Percentiles rank a stretch among this genome's conserved stretches.
phyloP scores from a whole-genome alignment of 2,888 invertebrate species.

The Aporophyla lueneburgensis region DNA sequence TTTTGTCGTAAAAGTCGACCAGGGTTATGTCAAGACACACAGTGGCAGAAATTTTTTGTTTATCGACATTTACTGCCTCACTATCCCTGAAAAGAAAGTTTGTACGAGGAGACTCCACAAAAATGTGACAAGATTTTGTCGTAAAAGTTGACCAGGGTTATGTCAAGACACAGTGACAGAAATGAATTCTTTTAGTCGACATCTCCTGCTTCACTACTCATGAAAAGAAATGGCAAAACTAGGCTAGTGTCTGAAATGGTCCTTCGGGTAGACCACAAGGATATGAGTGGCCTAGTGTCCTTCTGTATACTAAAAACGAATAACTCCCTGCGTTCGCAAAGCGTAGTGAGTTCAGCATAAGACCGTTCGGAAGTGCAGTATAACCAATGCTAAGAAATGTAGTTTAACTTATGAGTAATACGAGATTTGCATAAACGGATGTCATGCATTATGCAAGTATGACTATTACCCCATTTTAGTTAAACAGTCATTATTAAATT shows the following conservation, averaged over 20 bases:
- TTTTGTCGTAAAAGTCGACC: background rate
- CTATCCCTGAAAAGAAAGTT: too few species aligned
- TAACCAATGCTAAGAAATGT: slow-evolving; percentile 35
- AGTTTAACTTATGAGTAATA: slow-evolving; percentile 47
- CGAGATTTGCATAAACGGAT: slow-evolving; percentile 37
- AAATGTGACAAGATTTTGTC: background rate
- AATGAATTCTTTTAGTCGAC: too few species aligned
- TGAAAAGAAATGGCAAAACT: too few species aligned
- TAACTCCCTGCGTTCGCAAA: background rate
- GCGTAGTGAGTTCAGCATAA: background rate
- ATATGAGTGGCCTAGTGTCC: too few species aligned
- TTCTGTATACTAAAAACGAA: background rate
- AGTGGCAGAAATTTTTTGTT: too few species aligned
- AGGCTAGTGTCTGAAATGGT: too few species aligned
- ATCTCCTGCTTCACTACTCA: too few species aligned
- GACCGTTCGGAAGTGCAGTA: slow-evolving; percentile 18
- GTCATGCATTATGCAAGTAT: slow-evolving; percentile 30
- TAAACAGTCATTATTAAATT: slow-evolving; percentile 11
- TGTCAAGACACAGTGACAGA: too few species aligned
- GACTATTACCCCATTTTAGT: slow-evolving; percentile 23
- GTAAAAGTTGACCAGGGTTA: too few species aligned
- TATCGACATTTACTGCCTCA: too few species aligned
- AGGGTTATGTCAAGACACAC: too few species aligned
- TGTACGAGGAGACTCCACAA: background rate
- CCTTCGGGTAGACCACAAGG: too few species aligned